Percentiles rank a stretch among this genome's conserved stretches.
Evolutionary conservation across 2,113 vertebrate genomes (phyloP).

Genomic region (Crotalus helleri): DNA sequence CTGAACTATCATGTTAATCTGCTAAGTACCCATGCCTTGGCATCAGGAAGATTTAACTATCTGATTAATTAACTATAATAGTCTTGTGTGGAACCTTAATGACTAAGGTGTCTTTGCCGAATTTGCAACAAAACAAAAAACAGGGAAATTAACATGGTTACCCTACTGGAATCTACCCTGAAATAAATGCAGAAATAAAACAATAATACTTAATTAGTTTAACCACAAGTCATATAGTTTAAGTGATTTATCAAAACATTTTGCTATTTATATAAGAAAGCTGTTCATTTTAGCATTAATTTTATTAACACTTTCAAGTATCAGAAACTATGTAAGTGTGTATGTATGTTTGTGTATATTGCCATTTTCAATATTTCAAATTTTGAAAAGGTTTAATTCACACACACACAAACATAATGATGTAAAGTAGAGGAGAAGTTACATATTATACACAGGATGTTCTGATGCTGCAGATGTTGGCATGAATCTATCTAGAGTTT

Average conservation of each 20-base stretch:
- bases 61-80: neutral
- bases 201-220: constrained; percentile 8
- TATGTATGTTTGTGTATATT: neutral
- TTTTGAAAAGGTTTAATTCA: neutral
- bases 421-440: neutral
- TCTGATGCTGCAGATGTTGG: neutral
- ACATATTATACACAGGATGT: neutral
- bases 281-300: neutral
- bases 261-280: neutral
- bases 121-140: neutral
- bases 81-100: neutral
- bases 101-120: neutral
- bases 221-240: neutral
- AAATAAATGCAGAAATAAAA: constrained; percentile 7
- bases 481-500: neutral
- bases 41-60: constrained; percentile 3
- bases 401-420: neutral
- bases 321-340: neutral
- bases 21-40: neutral
- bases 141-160: neutral
- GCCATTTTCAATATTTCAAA: neutral
- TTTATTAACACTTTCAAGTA: neutral
- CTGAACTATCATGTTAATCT: constrained; percentile 4
- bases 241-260: neutral
- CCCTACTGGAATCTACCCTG: neutral